Evolutionary conservation across 1,140 invertebrate species (phyloP), one percentile per base, ranked within the genome.

Genomic region (Temnothorax nylanderi): DNA sequence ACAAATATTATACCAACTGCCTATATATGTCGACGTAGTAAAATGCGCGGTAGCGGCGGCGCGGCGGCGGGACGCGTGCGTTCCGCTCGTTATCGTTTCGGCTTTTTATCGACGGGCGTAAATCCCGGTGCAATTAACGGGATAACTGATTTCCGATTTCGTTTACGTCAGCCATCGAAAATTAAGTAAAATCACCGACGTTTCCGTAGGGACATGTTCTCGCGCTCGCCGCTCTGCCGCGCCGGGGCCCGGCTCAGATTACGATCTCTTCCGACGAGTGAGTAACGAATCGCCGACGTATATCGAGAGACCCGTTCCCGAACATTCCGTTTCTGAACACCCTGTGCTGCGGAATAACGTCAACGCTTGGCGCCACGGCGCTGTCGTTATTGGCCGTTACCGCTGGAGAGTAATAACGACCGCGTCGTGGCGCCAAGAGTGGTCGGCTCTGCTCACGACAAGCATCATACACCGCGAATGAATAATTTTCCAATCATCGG

Each of bases 401-500:
- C 51, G 69, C 69, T 58, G 41, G 13, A 60, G 41, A 60, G 41
- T 84, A 84, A 74, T 84, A 84, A 84, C 80, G 21, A 82, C 11
- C 67, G 67, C 51, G 80, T 75, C 80, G 26, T 71, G 65, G 78
- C 80, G 80, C 80, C 80, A 56, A 75, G 26, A 75, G 54, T 60
- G 44, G 64, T 72, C 80, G 80, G 18, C 54, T 75, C 32, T 16
- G 21, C 69, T 84, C 69, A 37, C 26, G 78, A 71, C 64, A 21
- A 41, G 32, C 80, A 37, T 41, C 41, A 11, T 56, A 58, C 37
- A 6, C 26, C 41, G 41, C 44, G 47, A 75, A 84, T 72, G 69
- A 84, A 84, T 84, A 84, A 75, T 84, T 84, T 75, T 74, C 69
- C 69, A 62, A 84, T 84, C 41, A 75, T 49, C 54, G 32, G 21